phyloP scores from a whole-genome alignment of 1,140 invertebrate species.

The Calliphora vicina region DNA sequence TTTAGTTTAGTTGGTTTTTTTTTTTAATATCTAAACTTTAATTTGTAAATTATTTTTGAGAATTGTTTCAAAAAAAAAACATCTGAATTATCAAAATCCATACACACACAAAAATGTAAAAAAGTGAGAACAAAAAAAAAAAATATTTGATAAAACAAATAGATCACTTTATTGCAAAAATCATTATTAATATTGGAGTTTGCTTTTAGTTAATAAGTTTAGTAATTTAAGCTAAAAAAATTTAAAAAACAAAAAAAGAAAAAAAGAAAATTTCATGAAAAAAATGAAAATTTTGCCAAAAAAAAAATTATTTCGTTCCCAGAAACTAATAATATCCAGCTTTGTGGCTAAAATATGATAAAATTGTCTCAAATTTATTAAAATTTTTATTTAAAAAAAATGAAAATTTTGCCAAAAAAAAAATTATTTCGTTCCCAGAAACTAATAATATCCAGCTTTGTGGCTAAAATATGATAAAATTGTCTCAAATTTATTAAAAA shows the following conservation, averaged over 20 bases:
- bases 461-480: too few relatives aligned
- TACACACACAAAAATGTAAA: conserved; percentile 35
- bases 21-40: neutral
- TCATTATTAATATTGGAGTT: conserved; percentile 13
- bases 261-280: conserved; percentile 21
- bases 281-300: neutral
- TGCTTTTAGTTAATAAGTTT: conserved; percentile 24
- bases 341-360: too few relatives aligned
- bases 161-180: neutral
- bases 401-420: too few relatives aligned
- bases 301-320: too few relatives aligned
- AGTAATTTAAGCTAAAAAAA: conserved; percentile 9
- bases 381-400: too few relatives aligned
- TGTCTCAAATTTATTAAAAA: too few relatives aligned
- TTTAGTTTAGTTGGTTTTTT: neutral
- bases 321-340: too few relatives aligned
- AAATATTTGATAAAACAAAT: neutral
- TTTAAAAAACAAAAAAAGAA: too few relatives aligned
- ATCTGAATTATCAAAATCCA: conserved; percentile 17
- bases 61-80: neutral
- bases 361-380: too few relatives aligned
- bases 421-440: too few relatives aligned
- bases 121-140: neutral
- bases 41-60: conserved; percentile 35
- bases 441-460: too few relatives aligned